Evolutionary conservation across 2,113 vertebrate species (phyloP).

Genomic region (Antechinus flavipes): DNA sequence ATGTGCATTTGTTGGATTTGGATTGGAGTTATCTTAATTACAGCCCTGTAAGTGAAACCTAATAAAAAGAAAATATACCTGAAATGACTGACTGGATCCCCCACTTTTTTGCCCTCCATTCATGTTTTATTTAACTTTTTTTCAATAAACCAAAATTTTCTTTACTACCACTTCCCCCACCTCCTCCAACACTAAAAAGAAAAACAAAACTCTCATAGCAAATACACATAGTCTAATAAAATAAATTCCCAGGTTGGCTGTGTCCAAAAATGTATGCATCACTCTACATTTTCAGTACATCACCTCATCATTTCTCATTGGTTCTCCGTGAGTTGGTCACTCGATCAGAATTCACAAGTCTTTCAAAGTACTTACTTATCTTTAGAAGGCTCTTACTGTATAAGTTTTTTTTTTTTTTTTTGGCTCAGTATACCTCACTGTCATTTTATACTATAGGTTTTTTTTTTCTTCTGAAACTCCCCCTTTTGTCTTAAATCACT

Average conservation of each 20-base stretch:
- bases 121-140: background rate
- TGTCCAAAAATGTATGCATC: background rate
- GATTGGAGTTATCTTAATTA: conserved; percentile 21
- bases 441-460: background rate
- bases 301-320: background rate
- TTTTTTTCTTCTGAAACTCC: background rate
- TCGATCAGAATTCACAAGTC: background rate
- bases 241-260: background rate
- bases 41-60: conserved; percentile 68
- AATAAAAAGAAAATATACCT: conserved; percentile 82
- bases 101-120: background rate
- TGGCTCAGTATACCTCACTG: background rate
- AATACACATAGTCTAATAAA: background rate
- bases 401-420: background rate
- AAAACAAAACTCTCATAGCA: background rate
- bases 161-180: background rate
- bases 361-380: background rate
- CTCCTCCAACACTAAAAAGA: background rate
- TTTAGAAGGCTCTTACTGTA: background rate
- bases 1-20: conserved; percentile 36
- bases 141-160: background rate
- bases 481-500: background rate
- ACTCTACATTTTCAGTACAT: background rate
- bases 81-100: conserved; percentile 52
- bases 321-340: background rate